These are phyloP conservation scores for Dascillus cervinus DNA, from an alignment of 2,888 invertebrate genomes.

Conservation along the genomic window DNA sequence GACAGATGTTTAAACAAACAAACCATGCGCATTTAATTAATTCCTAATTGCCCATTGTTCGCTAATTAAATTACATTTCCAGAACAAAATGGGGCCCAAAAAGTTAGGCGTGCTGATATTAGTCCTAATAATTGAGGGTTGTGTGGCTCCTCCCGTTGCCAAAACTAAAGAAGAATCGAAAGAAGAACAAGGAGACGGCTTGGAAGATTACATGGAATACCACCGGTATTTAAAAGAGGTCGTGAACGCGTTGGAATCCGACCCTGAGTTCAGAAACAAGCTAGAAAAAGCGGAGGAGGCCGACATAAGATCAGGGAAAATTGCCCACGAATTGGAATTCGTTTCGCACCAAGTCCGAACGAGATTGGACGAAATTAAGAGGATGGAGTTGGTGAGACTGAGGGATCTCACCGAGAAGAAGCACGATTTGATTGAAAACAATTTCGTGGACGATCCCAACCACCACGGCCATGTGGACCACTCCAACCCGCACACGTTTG, in stretches of 20 bases:
- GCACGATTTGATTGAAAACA: constrained; percentile 54
- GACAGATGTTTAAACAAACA: too few species aligned
- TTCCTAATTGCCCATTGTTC: too few species aligned
- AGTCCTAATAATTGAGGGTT: too few species aligned
- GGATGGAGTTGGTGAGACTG: constrained; percentile 77
- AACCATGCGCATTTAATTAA: too few species aligned
- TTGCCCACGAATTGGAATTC: constrained; percentile 83
- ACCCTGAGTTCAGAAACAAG: constrained; percentile 73
- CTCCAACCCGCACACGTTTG: constrained; percentile 84
- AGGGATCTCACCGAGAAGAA: constrained; percentile 63
- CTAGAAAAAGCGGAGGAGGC: constrained; percentile 73
- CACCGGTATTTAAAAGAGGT: constrained; percentile 86
- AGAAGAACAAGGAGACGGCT: constrained; percentile 30
- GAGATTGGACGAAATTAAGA: constrained; percentile 85
- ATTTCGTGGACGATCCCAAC: constrained; percentile 50
- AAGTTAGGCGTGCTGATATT: too few species aligned
- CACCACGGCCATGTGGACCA: constrained; percentile 75
- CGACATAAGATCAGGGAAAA: constrained; percentile 83
- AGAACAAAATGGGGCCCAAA: too few species aligned
- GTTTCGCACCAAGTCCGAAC: constrained; percentile 83
- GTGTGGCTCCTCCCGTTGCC: constrained; percentile 43
- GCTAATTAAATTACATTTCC: too few species aligned
- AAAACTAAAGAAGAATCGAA: constrained; percentile 32
- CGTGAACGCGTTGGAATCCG: constrained; percentile 81
- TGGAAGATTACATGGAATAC: constrained; percentile 57